Evolutionary conservation across 2,113 vertebrate genomes (phyloP).

Genomic region (Illadopsis cleaveri): DNA sequence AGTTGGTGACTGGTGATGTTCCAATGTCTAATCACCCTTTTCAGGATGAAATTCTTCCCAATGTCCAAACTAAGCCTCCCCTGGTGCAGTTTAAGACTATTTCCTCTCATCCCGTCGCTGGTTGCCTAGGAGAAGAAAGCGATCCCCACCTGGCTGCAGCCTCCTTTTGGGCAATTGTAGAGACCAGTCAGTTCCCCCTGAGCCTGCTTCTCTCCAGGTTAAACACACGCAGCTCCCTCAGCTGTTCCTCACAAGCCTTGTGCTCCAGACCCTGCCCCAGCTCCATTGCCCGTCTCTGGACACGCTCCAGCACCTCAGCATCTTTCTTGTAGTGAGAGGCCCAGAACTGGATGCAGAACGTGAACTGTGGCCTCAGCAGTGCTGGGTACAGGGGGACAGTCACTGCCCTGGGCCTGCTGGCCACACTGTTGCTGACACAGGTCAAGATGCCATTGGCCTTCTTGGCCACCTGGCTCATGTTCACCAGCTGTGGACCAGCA

Average conservation of each 20-base stretch:
- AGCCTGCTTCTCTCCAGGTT: background rate
- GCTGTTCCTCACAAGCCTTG: background rate
- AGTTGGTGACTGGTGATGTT: background rate
- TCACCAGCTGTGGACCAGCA: background rate
- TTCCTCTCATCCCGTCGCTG: background rate
- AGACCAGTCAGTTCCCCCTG: background rate
- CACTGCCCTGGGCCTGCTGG: background rate
- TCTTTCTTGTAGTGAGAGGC: fast-evolving
- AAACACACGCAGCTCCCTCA: background rate
- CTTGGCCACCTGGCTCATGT: background rate
- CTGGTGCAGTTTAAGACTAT: background rate
- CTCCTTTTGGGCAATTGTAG: background rate
- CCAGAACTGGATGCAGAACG: background rate
- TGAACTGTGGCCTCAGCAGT: background rate
- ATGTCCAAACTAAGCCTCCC: background rate
- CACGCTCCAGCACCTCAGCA: fast-evolving
- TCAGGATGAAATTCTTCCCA: background rate
- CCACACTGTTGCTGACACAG: background rate
- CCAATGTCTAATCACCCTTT: background rate
- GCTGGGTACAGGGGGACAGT: fast-evolving
- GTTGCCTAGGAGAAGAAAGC: background rate
- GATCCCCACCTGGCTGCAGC: background rate
- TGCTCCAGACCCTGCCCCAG: background rate
- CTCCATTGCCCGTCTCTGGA: background rate
- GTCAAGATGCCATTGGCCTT: background rate